Conservation (phyloP, 1,140 invertebrate genomes). For the Neodiprion virginianus region DNA sequence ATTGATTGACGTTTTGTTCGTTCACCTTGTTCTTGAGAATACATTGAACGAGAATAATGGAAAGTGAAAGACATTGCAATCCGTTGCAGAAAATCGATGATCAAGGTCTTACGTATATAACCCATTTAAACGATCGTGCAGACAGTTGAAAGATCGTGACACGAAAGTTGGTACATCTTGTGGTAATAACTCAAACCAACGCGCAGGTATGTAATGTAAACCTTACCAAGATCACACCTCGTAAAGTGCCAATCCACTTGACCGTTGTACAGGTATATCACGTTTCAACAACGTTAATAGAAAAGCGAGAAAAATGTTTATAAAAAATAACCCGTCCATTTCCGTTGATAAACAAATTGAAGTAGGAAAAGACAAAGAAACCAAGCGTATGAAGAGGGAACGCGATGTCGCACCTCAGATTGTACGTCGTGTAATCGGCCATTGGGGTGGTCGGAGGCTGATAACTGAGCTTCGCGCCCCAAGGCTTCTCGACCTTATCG, state of each 20-base stretch:
- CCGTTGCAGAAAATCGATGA: neutral
- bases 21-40: no score
- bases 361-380: no score
- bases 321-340: neutral
- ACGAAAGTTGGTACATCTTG: no score
- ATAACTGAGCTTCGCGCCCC: constrained; percentile 34
- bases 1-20: no score
- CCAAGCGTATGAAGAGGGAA: neutral
- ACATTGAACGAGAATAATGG: neutral
- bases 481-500: constrained; percentile 38
- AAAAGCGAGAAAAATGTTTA: neutral
- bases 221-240: neutral
- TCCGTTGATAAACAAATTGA: no score
- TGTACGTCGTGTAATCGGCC: constrained; percentile 53
- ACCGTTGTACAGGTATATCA: no score
- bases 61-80: neutral
- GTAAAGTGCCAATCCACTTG: neutral
- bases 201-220: neutral
- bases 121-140: neutral
- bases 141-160: no score
- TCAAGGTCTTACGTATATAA: neutral
- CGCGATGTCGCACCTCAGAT: constrained; percentile 40
- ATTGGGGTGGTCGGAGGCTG: constrained; percentile 37
- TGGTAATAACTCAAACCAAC: no score
- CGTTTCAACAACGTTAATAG: neutral